Percentiles rank a stretch among this genome's conserved stretches.
phyloP scores from a whole-genome alignment of 2,113 vertebrate genomes.

The Edolisoma coerulescens region DNA sequence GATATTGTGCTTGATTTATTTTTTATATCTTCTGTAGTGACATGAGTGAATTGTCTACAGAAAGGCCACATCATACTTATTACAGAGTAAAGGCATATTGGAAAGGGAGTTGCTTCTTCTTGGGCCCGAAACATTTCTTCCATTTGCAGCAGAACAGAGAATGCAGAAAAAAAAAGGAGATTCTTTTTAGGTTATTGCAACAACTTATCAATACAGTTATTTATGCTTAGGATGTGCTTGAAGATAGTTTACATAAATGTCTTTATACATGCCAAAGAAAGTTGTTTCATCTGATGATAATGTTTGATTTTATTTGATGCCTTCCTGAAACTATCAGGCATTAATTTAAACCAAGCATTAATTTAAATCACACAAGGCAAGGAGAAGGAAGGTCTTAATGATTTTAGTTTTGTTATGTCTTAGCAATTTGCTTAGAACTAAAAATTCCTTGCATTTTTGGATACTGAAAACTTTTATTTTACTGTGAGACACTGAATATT shows the following conservation, averaged over 20 bases:
- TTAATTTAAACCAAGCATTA: background rate
- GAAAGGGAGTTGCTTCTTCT: background rate
- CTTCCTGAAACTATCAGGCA: background rate
- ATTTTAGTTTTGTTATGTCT: background rate
- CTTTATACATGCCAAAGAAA: background rate
- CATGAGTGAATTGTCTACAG: conserved; percentile 14
- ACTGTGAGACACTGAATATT: background rate
- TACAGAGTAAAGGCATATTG: background rate
- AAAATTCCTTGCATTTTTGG: background rate
- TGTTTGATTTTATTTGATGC: background rate
- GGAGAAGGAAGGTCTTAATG: background rate
- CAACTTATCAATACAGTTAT: background rate
- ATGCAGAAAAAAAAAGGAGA: background rate
- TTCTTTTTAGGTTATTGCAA: background rate
- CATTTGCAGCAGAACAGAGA: background rate
- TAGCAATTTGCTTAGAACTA: background rate
- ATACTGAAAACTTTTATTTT: background rate
- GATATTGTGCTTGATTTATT: conserved; percentile 44
- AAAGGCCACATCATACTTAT: background rate
- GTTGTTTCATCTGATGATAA: background rate
- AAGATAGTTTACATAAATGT: background rate
- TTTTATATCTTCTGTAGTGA: background rate
- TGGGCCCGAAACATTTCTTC: background rate
- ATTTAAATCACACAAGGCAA: background rate
- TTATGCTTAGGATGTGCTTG: background rate